A percentile compares a stretch with the other conserved stretches of the same genome.
Conservation (phyloP, 2,888 invertebrate genomes). For the Argyra leucocephala region DNA sequence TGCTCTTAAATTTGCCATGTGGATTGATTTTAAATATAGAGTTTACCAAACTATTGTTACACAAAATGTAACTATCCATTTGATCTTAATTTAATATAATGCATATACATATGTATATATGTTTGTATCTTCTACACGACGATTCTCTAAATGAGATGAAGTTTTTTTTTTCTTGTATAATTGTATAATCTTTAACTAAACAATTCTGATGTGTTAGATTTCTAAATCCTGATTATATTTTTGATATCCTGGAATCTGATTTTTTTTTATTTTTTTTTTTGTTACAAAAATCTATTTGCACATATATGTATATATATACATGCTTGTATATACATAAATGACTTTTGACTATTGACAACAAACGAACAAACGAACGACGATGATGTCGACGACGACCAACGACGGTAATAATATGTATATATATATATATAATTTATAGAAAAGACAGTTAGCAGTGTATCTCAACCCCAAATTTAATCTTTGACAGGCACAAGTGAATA, state of each 20-base stretch:
- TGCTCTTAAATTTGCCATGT: too few relatives aligned
- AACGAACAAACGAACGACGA: neutral
- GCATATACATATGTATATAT: neutral
- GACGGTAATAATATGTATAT: neutral
- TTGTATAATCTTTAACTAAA: neutral
- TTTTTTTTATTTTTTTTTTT: neutral
- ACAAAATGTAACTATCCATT: too few relatives aligned
- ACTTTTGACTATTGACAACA: neutral
- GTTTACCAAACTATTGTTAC: too few relatives aligned
- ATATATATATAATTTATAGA: neutral
- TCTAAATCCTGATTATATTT: neutral
- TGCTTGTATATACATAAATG: neutral
- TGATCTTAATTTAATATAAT: too few relatives aligned
- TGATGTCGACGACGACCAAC: neutral
- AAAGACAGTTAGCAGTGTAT: neutral
- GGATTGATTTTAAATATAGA: too few relatives aligned
- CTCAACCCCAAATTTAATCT: neutral
- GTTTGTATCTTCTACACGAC: neutral
- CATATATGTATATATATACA: neutral
- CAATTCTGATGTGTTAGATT: constrained; percentile 6
- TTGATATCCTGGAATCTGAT: neutral
- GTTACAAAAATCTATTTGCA: neutral
- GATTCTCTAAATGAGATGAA: too few relatives aligned
- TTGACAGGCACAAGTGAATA: constrained; percentile 4
- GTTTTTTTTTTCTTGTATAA: neutral